These are phyloP conservation scores for Calliphora vomitoria DNA, from an alignment of 2,888 invertebrate species.

Conservation along the genomic window DNA sequence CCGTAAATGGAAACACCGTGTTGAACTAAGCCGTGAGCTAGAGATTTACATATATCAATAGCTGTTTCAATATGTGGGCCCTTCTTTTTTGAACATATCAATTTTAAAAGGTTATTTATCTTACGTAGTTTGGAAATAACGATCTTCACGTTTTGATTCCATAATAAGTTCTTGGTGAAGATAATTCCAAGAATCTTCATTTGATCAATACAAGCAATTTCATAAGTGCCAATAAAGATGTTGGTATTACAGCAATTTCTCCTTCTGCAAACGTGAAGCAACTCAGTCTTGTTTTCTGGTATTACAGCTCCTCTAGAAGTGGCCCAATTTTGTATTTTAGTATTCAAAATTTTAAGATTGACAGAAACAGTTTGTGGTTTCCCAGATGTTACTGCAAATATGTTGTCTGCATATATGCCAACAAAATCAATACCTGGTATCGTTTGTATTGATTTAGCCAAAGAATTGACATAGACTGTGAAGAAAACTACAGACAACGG, in stretches of 20 bases:
- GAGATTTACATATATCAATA: slow-evolving; percentile 35
- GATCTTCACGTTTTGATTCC: slow-evolving; percentile 27
- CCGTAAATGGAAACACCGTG: too few species aligned
- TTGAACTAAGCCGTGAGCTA: not conserved
- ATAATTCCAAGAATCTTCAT: slow-evolving; percentile 19
- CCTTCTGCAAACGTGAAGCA: slow-evolving; percentile 46
- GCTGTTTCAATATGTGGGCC: slow-evolving; percentile 61
- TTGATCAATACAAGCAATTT: too few species aligned
- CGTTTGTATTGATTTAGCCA: too few species aligned
- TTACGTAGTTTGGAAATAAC: slow-evolving; percentile 18
- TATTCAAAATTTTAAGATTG: slow-evolving; percentile 13
- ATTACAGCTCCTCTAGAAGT: slow-evolving; percentile 4
- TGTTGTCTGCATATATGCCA: slow-evolving; percentile 49
- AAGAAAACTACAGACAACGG: too few species aligned
- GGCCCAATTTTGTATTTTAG: not conserved
- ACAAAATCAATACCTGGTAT: not conserved
- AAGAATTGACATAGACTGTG: too few species aligned
- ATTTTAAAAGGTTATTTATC: slow-evolving; percentile 47
- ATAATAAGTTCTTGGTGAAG: slow-evolving; percentile 19
- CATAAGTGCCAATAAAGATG: too few species aligned
- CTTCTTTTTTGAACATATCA: slow-evolving; percentile 50
- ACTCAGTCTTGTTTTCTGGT: not conserved
- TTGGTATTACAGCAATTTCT: not conserved
- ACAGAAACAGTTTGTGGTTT: not conserved
- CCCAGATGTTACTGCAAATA: slow-evolving; percentile 50